These are phyloP conservation scores for Dinothrombium tinctorium DNA, from an alignment of 1,140 invertebrate genomes.

Conservation along the genomic window DNA sequence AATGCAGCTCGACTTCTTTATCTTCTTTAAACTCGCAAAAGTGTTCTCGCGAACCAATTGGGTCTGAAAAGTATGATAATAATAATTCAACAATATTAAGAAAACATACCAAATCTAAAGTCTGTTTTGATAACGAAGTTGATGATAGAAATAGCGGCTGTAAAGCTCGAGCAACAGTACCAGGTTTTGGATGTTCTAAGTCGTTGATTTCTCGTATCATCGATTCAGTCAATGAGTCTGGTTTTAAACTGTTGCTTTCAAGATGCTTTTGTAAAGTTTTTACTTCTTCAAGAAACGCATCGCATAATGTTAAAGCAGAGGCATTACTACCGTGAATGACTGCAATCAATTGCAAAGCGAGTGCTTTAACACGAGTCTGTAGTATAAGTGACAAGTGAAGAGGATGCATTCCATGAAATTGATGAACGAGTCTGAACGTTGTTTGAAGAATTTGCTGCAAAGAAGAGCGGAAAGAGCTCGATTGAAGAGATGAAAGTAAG, in stretches of 20 bases:
- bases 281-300: slow-evolving; percentile 35
- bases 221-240: slow-evolving; percentile 50
- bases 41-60: slow-evolving; percentile 2
- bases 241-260: slow-evolving; percentile 25
- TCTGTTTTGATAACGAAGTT: slow-evolving; percentile 18
- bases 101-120: slow-evolving; percentile 29
- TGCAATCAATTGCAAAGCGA: slow-evolving; percentile 55
- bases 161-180: slow-evolving; percentile 46
- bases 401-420: slow-evolving; percentile 50
- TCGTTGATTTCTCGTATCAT: slow-evolving; percentile 48
- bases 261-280: slow-evolving; percentile 25
- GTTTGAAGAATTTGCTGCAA: slow-evolving; percentile 23
- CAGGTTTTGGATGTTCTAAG: slow-evolving; percentile 58
- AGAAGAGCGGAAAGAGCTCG: slow-evolving; percentile 13
- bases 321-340: slow-evolving; percentile 35
- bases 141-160: slow-evolving; percentile 41
- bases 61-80: slow-evolving; percentile 1
- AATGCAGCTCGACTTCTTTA: slow-evolving; percentile 34
- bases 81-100: not conserved
- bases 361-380: slow-evolving; percentile 54
- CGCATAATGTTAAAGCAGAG: slow-evolving; percentile 33
- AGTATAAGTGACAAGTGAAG: slow-evolving; percentile 47
- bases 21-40: slow-evolving; percentile 9
- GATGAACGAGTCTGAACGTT: slow-evolving; percentile 49
- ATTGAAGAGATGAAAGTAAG: slow-evolving; percentile 10